Conservation (phyloP, 1,140 invertebrate genomes). For the Arctopsyche grandis region DNA sequence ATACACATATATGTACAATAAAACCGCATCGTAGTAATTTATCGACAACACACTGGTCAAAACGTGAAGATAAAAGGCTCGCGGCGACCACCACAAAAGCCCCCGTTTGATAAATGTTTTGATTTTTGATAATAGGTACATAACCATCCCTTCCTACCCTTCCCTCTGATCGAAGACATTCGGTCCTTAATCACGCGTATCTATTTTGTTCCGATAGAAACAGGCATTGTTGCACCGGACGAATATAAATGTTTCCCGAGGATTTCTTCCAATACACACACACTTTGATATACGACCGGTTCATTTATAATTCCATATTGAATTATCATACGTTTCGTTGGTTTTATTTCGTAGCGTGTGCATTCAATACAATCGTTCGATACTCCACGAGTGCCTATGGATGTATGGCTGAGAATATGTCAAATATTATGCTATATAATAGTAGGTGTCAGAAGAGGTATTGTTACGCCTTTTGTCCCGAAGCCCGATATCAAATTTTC, state of each 20-base stretch:
- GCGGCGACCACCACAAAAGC: slow-evolving; percentile 38
- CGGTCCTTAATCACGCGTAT: no score
- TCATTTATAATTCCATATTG: background rate
- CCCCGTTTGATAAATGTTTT: slow-evolving; percentile 43
- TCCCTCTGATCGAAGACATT: no score
- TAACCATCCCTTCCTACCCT: background rate
- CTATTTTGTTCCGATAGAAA: background rate
- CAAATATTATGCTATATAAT: no score
- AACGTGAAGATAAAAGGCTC: background rate
- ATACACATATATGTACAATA: background rate
- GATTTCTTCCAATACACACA: background rate
- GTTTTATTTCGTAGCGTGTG: no score
- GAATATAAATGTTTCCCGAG: background rate
- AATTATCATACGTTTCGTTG: background rate
- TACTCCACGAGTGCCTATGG: no score
- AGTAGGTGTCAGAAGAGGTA: no score
- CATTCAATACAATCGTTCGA: no score
- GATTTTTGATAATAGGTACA: slow-evolving; percentile 42
- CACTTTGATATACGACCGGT: background rate
- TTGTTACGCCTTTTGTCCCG: no score
- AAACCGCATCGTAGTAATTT: background rate
- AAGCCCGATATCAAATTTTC: no score
- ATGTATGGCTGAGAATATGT: no score
- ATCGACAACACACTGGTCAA: background rate
- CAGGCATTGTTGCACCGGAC: background rate